phyloP scores from a whole-genome alignment of 2,113 vertebrate species.

The Otocyon megalotis region DNA sequence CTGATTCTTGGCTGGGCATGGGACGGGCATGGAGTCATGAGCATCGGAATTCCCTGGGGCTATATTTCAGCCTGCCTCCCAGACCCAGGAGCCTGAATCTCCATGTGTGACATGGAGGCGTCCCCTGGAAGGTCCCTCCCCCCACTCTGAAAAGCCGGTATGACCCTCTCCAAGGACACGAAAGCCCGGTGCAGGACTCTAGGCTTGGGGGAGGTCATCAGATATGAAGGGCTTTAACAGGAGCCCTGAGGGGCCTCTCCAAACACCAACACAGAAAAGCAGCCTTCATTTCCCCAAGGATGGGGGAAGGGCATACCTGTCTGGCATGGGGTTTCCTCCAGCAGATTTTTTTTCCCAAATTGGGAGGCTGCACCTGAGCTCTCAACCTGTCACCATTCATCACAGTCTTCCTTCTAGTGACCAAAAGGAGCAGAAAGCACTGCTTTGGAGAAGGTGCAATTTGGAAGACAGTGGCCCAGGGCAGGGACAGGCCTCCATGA shows the following conservation, averaged over 20 bases:
- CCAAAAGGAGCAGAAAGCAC: not conserved
- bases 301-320: rapidly evolving
- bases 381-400: not conserved
- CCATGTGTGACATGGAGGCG: rapidly evolving
- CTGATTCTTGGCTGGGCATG: not conserved
- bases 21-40: too few relatives aligned
- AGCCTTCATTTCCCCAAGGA: not conserved
- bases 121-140: not conserved
- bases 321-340: rapidly evolving
- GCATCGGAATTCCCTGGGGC: not conserved
- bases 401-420: not conserved
- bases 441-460: not conserved
- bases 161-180: not conserved
- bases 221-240: rapidly evolving
- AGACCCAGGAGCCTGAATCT: not conserved
- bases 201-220: rapidly evolving
- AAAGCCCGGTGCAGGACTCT: rapidly evolving
- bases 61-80: not conserved
- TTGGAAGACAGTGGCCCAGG: not conserved
- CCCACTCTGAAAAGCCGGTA: not conserved
- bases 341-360: not conserved
- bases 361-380: too few relatives aligned
- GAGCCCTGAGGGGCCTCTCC: not conserved
- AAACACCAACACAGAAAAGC: not conserved
- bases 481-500: not conserved